phyloP scores from a whole-genome alignment of 1,140 invertebrate species.

The Drosophila willistoni region DNA sequence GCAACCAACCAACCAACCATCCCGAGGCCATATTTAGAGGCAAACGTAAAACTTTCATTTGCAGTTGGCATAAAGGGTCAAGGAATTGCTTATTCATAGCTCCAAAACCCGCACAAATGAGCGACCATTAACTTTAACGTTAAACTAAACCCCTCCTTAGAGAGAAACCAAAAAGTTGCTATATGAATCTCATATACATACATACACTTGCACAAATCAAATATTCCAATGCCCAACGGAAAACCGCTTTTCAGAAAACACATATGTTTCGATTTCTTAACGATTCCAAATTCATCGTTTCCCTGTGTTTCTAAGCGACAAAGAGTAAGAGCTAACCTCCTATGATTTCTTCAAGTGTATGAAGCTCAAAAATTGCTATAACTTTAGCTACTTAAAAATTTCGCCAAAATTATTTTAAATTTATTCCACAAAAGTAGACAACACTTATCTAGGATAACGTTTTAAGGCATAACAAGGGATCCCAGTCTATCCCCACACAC shows the following conservation, averaged over 20 bases:
- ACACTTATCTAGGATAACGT: slow-evolving; percentile 8
- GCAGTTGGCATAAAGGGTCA: background rate
- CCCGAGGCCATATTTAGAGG: slow-evolving; percentile 8
- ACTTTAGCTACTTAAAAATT: slow-evolving; percentile 7
- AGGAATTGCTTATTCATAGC: slow-evolving; percentile 60
- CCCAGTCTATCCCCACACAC: background rate
- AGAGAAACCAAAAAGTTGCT: slow-evolving; percentile 1
- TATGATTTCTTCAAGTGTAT: background rate
- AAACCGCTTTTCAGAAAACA: no score
- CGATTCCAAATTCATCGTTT: background rate
- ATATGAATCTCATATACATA: slow-evolving; percentile 2
- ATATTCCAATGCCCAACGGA: no score
- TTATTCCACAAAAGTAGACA: slow-evolving; percentile 8
- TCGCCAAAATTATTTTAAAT: slow-evolving; percentile 8
- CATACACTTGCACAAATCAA: background rate
- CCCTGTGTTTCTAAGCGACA: no score
- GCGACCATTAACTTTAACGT: slow-evolving; percentile 44
- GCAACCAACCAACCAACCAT: background rate
- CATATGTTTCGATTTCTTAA: no score
- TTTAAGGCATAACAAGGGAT: slow-evolving; percentile 7
- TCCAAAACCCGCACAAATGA: slow-evolving; percentile 56
- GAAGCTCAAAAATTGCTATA: slow-evolving; percentile 4
- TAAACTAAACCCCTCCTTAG: slow-evolving; percentile 2
- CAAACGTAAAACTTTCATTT: slow-evolving; percentile 48
- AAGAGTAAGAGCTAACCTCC: background rate